Base-by-base conservation (phyloP, 1,140 invertebrate genomes). In the Drosophila truncata region DNA sequence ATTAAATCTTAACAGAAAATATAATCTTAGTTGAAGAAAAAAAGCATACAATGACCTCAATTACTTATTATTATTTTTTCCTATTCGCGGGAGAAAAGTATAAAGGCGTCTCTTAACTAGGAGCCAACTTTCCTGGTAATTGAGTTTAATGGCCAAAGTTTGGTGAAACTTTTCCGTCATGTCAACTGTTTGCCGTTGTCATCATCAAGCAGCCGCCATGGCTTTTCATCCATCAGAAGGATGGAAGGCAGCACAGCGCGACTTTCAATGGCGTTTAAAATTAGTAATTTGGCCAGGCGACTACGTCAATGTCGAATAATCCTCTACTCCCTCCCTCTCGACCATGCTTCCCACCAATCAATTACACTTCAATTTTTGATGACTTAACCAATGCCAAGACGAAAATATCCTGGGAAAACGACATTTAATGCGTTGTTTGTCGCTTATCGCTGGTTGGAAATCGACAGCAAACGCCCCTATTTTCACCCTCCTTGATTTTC, bases 351-450 rank as follows among this genome's bases (percentile, higher is more conserved):
- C 39, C 18, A 13, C 82, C 86, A 90, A 90, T 90, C 85, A 90
- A 90, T 90, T 90, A 90, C 84, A 76, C 76, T 90, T 91, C 80
- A 85, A 82, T 90, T 90, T 78, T 82, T 85, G 73, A 91, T 77
- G 78, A 85, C 82, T 85, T 70, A 65, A 58, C 69, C 72, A 60
- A 73, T 71, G 61, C 77, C 55, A 52, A n/a, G 39, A 31, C 65
- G 59, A 58, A 71, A 73, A 77, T 77, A 66, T 59, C 42, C 57
- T n/a, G 27, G 10, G 46, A 54, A 78, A 79, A 64, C 54, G 75
- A 65, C 74, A 79, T 60, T 78, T 65, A 67, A 66, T 80, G 69
- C 62, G 78, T 64, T 54, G 55, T 72, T 76, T 71, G 75, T 58
- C 54, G 71, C 83, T 87, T 88, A 88, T 87, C 84, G 84, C 42